Percentiles rank a stretch among this genome's conserved stretches.
Conservation (phyloP, 2,113 vertebrate species). For the Arvicanthis niloticus region DNA sequence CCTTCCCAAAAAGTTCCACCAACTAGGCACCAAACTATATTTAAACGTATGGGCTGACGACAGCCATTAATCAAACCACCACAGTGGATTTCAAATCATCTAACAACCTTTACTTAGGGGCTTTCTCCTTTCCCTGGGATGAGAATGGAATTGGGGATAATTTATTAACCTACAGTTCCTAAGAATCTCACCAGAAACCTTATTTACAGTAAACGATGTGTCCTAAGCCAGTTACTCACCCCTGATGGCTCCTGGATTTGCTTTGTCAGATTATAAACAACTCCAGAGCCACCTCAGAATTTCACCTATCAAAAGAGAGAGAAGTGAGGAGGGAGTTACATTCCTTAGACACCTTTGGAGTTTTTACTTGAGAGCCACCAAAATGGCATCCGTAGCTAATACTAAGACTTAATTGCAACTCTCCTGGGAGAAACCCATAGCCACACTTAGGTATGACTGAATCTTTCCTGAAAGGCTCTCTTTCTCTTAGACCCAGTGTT, state of each 20-base stretch:
- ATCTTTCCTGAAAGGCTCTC: not conserved
- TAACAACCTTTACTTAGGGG: not conserved
- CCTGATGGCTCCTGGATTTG: not conserved
- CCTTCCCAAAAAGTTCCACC: not conserved
- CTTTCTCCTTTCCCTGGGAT: not conserved
- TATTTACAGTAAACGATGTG: not conserved
- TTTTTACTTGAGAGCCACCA: not conserved
- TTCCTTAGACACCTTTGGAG: not conserved
- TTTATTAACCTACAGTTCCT: not conserved
- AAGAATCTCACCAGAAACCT: not conserved
- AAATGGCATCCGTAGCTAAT: not conserved
- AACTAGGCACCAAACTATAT: not conserved
- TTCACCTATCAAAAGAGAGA: not conserved
- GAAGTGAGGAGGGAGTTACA: too few species aligned
- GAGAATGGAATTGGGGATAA: too few species aligned
- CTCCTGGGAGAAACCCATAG: not conserved
- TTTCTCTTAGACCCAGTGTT: not conserved
- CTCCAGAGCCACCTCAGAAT: not conserved
- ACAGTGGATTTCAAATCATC: not conserved
- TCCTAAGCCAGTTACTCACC: not conserved
- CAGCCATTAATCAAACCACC: not conserved
- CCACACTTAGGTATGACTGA: not conserved
- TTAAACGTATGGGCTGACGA: not conserved
- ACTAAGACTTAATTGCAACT: not conserved
- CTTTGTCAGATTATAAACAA: not conserved